A percentile compares a stretch with the other conserved stretches of the same genome.
These are phyloP conservation scores for Lophotis ruficrista DNA, from an alignment of 2,113 vertebrate species.

Conservation along the genomic window DNA sequence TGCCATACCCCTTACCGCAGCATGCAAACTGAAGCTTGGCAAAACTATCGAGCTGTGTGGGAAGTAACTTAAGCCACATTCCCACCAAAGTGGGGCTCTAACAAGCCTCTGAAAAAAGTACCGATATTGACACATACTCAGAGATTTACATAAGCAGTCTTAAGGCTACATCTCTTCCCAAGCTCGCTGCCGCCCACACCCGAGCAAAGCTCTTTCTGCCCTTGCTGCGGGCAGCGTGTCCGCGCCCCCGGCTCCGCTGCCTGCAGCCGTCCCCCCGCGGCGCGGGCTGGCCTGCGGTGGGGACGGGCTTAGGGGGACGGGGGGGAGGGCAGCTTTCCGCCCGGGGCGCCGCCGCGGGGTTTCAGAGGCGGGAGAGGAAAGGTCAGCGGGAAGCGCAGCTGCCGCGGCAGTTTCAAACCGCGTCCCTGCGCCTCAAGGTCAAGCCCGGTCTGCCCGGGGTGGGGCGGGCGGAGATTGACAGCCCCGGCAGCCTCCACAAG, in stretches of 20 bases:
- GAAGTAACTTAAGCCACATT: background rate
- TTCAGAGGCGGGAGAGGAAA: no score
- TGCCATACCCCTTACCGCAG: background rate
- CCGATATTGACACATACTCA: no score
- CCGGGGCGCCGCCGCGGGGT: no score
- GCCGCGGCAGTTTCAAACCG: background rate
- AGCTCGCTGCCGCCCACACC: rapidly evolving
- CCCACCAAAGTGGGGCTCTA: rapidly evolving
- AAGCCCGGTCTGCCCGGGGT: background rate
- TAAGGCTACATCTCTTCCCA: rapidly evolving
- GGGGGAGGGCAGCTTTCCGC: no score
- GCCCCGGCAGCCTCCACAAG: background rate
- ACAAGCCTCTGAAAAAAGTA: background rate
- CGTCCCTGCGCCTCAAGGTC: conserved; percentile 30
- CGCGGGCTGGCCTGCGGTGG: no score
- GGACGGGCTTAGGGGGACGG: no score
- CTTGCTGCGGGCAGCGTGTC: rapidly evolving
- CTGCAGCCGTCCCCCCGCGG: background rate
- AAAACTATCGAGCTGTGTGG: rapidly evolving
- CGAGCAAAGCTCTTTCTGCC: rapidly evolving
- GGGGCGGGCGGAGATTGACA: background rate
- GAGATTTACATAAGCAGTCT: rapidly evolving
- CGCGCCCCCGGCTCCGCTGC: rapidly evolving
- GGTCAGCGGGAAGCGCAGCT: no score
- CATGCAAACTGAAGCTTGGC: no score